Conservation (phyloP, 2,797 vertebrate species). For the Eulemur mongoz region DNA sequence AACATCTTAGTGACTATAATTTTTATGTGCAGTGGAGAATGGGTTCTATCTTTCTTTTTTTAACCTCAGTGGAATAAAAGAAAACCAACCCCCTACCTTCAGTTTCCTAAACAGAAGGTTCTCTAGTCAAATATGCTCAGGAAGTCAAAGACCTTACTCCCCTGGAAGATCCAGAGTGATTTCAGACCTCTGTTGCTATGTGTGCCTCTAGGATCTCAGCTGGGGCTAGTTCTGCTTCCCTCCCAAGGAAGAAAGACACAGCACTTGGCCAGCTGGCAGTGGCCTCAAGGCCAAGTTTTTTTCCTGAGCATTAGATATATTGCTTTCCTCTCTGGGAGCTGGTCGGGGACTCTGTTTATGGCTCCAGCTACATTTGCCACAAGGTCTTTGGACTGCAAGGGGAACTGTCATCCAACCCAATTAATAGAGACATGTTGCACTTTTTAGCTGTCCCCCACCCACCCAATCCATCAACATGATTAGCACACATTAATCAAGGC, state of each 20-base stretch:
- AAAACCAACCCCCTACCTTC: neutral
- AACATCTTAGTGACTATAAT: neutral
- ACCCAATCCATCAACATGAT: slow-evolving; percentile 33
- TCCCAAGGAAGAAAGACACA: slow-evolving; percentile 30
- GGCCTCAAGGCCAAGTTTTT: slow-evolving; percentile 24
- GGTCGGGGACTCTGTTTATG: slow-evolving; percentile 21
- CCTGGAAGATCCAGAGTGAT: neutral
- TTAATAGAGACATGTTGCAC: slow-evolving; percentile 56
- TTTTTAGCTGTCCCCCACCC: slow-evolving; percentile 21
- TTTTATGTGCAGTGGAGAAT: neutral
- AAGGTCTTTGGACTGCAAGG: slow-evolving; percentile 62
- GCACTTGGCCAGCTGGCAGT: neutral
- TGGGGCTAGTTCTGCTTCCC: neutral
- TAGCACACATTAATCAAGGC: slow-evolving; percentile 53
- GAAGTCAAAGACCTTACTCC: neutral
- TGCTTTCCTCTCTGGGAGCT: slow-evolving; percentile 38
- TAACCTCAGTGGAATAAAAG: neutral
- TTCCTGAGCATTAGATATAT: slow-evolving; percentile 31
- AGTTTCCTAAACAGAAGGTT: neutral
- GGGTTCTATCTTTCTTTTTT: neutral
- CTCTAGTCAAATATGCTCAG: neutral
- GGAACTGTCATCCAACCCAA: slow-evolving; percentile 65
- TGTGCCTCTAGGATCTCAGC: neutral
- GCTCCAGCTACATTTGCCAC: slow-evolving; percentile 59
- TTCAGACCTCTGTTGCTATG: neutral